Conservation (phyloP, 1,140 invertebrate species). For the Pogonognathellus flavescens region DNA sequence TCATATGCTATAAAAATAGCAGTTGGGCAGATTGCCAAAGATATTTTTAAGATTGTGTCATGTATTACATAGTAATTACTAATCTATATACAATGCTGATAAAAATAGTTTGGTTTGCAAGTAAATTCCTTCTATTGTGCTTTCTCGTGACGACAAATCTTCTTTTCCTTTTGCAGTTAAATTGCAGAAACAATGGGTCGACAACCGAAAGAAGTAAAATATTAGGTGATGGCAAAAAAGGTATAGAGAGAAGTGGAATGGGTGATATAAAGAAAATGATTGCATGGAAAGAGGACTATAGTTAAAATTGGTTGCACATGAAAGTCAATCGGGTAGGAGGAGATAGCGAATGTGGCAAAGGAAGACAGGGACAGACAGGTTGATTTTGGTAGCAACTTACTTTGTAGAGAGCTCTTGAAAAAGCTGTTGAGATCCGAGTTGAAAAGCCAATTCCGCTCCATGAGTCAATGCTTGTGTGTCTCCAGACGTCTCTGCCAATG, state of each 20-base stretch:
- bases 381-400: conserved; percentile 39
- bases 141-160: no score
- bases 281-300: neutral
- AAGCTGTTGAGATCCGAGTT: conserved; percentile 59
- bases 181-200: no score
- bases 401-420: conserved; percentile 57
- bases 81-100: no score
- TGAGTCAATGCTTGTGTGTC: conserved; percentile 52
- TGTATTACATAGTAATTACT: no score
- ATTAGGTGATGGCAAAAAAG: neutral
- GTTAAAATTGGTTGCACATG: no score
- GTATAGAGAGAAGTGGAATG: neutral
- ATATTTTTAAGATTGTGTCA: no score
- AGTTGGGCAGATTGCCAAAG: no score
- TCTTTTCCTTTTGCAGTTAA: no score
- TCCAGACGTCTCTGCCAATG: conserved; percentile 52
- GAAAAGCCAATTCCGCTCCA: conserved; percentile 52
- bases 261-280: neutral
- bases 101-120: no score
- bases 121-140: no score
- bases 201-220: no score
- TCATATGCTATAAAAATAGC: no score
- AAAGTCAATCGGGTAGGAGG: neutral
- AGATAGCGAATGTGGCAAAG: neutral
- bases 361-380: neutral